Evolutionary conservation across 2,113 vertebrate species (phyloP).

Genomic region (Poecilia latipinna): DNA sequence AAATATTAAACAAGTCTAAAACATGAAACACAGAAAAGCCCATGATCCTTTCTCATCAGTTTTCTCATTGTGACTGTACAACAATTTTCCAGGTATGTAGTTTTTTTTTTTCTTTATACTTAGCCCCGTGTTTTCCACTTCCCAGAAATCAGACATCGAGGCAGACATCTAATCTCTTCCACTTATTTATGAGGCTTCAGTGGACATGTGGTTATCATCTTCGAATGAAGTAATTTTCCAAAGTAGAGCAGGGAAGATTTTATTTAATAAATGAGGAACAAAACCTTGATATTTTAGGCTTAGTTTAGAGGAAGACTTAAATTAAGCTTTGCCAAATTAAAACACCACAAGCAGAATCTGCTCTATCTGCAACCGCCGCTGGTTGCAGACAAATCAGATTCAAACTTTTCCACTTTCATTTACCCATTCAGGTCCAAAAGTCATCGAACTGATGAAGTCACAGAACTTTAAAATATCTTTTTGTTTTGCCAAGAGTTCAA

Average conservation of each 20-base stretch:
- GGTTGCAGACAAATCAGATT: constrained; percentile 3
- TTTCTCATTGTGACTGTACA: constrained; percentile 5
- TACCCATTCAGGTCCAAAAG: background rate
- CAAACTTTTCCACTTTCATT: background rate
- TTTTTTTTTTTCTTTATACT: constrained; percentile 19
- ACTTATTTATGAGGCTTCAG: constrained; percentile 40
- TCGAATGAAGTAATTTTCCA: constrained; percentile 8
- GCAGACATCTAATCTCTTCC: constrained; percentile 24
- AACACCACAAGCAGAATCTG: background rate
- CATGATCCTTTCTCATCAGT: background rate
- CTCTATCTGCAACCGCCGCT: background rate
- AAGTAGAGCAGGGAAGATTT: background rate
- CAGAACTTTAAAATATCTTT: constrained; percentile 8
- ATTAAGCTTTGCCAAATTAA: background rate
- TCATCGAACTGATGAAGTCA: background rate
- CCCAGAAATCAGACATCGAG: constrained; percentile 21
- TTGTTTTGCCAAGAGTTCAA: constrained; percentile 25
- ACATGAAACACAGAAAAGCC: constrained; percentile 10
- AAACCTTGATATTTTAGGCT: background rate
- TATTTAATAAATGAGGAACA: background rate
- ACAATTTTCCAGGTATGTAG: background rate
- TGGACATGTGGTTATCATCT: constrained; percentile 24
- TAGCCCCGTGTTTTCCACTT: constrained; percentile 20
- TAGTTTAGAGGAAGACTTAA: background rate
- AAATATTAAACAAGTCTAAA: background rate